These are phyloP conservation scores for Apeltes quadracus DNA, from an alignment of 2,113 vertebrate genomes.

Conservation along the genomic window DNA sequence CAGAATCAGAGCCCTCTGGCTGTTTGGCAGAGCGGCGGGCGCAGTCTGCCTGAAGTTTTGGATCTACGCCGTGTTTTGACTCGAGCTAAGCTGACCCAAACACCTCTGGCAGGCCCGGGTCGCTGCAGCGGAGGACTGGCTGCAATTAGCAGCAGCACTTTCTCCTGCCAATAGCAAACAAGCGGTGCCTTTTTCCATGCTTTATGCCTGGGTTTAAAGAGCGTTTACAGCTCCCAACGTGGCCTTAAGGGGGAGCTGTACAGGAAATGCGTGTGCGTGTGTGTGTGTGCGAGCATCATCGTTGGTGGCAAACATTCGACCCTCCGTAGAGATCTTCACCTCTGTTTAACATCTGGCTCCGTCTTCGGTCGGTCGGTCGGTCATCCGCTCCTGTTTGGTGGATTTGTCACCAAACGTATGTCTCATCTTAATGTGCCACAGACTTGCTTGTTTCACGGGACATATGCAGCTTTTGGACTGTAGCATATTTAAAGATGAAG, in stretches of 20 bases:
- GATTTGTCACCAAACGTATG: constrained; percentile 21
- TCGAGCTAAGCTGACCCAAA: constrained; percentile 49
- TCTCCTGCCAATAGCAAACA: constrained; percentile 4
- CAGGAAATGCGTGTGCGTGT: constrained; percentile 15
- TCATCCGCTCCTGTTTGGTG: constrained; percentile 48
- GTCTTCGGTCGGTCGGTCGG: not conserved
- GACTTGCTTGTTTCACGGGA: not conserved
- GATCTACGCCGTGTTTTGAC: constrained; percentile 49
- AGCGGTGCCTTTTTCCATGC: constrained; percentile 21
- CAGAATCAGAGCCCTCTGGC: constrained; percentile 56
- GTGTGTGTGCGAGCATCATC: not conserved
- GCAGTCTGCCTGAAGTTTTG: constrained; percentile 55
- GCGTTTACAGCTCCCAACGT: constrained; percentile 26
- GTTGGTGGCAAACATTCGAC: constrained; percentile 33
- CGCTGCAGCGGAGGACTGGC: not conserved
- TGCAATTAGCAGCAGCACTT: not conserved
- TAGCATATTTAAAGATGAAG: constrained; percentile 7
- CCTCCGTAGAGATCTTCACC: constrained; percentile 39
- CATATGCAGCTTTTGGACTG: not conserved
- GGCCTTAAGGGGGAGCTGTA: constrained; percentile 57
- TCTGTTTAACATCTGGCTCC: constrained; percentile 14
- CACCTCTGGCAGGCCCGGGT: constrained; percentile 13
- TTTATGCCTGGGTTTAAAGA: constrained; percentile 33
- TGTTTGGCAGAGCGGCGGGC: constrained; percentile 58
- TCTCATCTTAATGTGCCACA: not conserved